Conservation (phyloP, 1,140 invertebrate genomes). For the Diuraphis noxia region DNA sequence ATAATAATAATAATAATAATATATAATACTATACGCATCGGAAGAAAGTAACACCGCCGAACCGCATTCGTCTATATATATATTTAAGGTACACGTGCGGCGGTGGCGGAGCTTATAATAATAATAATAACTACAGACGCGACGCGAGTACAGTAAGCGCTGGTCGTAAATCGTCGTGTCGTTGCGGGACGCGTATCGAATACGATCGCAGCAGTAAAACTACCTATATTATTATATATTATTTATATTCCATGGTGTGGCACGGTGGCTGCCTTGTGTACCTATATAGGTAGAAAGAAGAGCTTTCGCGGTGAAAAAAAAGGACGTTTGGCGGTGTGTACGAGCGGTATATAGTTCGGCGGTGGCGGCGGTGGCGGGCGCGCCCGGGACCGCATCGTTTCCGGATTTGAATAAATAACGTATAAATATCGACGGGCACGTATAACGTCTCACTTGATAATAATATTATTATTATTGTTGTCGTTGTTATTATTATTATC, state of each 20-base stretch:
- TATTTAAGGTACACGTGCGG: not conserved
- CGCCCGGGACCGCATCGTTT: constrained; percentile 8
- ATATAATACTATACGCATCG: not conserved
- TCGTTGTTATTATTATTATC: constrained; percentile 18
- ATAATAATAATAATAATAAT: too few relatives aligned
- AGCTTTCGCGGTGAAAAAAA: not conserved
- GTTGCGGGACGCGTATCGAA: constrained; percentile 37
- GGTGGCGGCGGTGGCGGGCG: not conserved
- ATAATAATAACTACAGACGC: not conserved
- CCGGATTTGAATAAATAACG: constrained; percentile 47
- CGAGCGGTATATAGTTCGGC: not conserved
- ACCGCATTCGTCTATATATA: not conserved
- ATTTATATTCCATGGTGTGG: not conserved
- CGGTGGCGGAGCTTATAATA: constrained; percentile 9
- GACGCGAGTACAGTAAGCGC: not conserved
- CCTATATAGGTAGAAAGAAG: not conserved
- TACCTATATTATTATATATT: constrained; percentile 12
- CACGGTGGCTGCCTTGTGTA: not conserved
- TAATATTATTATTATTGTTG: constrained; percentile 14
- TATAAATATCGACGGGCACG: constrained; percentile 47
- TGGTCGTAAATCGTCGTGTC: constrained; percentile 37
- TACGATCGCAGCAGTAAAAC: constrained; percentile 12
- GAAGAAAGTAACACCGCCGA: not conserved
- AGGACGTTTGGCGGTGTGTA: not conserved
- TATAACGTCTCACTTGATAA: constrained; percentile 38